Conservation (phyloP, 2,113 vertebrate species). For the Crotalus tigris region DNA sequence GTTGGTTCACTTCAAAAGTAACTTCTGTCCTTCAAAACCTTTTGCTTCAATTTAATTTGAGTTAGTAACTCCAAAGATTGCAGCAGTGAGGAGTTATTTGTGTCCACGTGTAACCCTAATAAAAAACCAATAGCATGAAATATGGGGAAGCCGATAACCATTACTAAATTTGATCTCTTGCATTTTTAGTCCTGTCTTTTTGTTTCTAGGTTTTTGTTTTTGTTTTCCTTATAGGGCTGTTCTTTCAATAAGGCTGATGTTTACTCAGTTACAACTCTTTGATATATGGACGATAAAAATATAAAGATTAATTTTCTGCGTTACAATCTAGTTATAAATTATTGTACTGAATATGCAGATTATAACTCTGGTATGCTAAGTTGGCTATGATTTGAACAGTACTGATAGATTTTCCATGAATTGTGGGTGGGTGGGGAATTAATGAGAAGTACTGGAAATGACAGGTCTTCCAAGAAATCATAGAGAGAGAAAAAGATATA, state of each 20-base stretch:
- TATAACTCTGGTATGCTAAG: background rate
- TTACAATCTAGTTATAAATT: background rate
- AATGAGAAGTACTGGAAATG: background rate
- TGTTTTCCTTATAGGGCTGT: background rate
- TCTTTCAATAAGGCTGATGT: background rate
- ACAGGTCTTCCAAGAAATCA: background rate
- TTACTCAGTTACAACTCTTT: background rate
- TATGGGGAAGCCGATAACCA: background rate
- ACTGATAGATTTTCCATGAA: background rate
- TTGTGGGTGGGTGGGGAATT: background rate
- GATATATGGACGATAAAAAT: constrained; percentile 25
- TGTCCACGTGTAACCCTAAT: background rate
- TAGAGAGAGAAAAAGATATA: background rate
- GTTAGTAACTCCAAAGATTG: background rate
- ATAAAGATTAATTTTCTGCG: constrained; percentile 7
- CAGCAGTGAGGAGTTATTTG: background rate
- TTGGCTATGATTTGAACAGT: background rate
- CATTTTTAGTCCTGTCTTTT: background rate
- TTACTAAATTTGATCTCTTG: background rate
- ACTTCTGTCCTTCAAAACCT: background rate
- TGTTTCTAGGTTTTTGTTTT: background rate
- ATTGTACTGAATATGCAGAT: background rate
- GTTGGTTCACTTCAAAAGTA: background rate
- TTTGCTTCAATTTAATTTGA: background rate
- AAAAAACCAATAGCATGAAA: background rate